phyloP scores from a whole-genome alignment of 1,140 invertebrate species.

The Drosophila kepulauana region DNA sequence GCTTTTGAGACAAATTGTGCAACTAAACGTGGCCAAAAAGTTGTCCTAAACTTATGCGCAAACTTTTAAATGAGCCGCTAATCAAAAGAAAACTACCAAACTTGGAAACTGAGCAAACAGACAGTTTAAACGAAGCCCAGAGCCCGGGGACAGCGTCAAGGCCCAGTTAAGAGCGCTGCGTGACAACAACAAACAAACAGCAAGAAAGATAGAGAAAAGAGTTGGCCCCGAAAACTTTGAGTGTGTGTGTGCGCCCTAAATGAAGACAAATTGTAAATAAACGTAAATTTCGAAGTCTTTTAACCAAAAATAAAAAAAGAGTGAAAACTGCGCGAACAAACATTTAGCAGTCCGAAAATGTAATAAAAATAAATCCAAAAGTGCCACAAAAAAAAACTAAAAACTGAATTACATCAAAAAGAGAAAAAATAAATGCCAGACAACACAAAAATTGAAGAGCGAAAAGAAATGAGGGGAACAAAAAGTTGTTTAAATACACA shows the following conservation, averaged over 20 bases:
- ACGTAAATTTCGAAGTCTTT: slow-evolving; percentile 63
- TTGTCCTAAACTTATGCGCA: slow-evolving; percentile 29
- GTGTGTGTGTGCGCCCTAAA: slow-evolving; percentile 66
- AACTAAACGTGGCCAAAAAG: too few species aligned
- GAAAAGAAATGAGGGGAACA: slow-evolving; percentile 8
- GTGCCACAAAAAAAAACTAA: slow-evolving; percentile 36
- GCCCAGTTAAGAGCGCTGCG: slow-evolving; percentile 73
- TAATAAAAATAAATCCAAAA: slow-evolving; percentile 48
- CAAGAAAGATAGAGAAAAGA: slow-evolving; percentile 35
- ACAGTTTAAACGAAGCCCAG: neutral
- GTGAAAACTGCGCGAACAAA: slow-evolving; percentile 76
- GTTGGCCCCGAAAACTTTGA: slow-evolving; percentile 55
- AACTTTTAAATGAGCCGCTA: slow-evolving; percentile 76
- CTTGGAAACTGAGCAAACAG: slow-evolving; percentile 41
- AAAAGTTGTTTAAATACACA: slow-evolving; percentile 22
- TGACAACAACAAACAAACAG: slow-evolving; percentile 32
- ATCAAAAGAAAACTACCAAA: slow-evolving; percentile 47
- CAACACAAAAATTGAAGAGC: slow-evolving; percentile 39
- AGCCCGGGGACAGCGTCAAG: slow-evolving; percentile 57
- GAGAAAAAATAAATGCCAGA: neutral
- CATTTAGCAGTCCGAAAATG: slow-evolving; percentile 55
- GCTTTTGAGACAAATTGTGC: neutral
- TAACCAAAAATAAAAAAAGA: slow-evolving; percentile 37
- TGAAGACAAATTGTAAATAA: slow-evolving; percentile 82
- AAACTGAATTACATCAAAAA: slow-evolving; percentile 67